Percentiles rank a stretch among this genome's conserved stretches.
phyloP scores from a whole-genome alignment of 2,113 vertebrate species.

The Geococcyx californianus region DNA sequence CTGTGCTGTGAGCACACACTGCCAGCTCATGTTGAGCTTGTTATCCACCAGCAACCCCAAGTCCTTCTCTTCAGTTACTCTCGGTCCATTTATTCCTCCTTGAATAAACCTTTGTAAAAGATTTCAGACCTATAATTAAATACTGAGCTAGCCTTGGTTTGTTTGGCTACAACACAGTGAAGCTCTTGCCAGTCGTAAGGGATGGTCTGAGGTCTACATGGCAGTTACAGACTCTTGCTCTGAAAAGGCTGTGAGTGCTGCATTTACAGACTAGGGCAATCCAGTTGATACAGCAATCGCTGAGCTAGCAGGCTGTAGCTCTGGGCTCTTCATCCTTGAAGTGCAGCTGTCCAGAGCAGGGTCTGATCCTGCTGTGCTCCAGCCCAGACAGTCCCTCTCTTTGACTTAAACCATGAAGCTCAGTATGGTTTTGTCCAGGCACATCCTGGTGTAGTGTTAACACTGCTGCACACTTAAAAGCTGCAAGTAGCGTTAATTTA shows the following conservation, averaged over 20 bases:
- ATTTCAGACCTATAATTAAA: background rate
- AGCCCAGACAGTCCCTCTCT: background rate
- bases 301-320: background rate
- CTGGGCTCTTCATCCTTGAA: background rate
- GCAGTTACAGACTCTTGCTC: background rate
- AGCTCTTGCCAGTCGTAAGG: background rate
- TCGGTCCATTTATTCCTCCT: background rate
- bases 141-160: background rate
- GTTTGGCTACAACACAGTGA: background rate
- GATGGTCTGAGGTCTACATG: background rate
- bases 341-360: background rate
- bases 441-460: background rate
- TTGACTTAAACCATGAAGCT: background rate
- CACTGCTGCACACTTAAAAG: background rate
- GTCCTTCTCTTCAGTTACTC: too few species aligned
- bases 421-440: background rate
- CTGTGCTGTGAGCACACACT: too few species aligned
- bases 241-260: background rate
- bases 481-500: constrained; percentile 21
- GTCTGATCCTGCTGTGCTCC: background rate
- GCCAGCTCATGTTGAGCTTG: too few species aligned
- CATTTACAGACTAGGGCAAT: background rate
- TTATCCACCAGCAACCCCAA: too few species aligned
- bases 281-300: accelerated
- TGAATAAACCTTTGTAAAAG: background rate